Conservation (phyloP, 1,140 invertebrate genomes). For the Drosophila azteca region DNA sequence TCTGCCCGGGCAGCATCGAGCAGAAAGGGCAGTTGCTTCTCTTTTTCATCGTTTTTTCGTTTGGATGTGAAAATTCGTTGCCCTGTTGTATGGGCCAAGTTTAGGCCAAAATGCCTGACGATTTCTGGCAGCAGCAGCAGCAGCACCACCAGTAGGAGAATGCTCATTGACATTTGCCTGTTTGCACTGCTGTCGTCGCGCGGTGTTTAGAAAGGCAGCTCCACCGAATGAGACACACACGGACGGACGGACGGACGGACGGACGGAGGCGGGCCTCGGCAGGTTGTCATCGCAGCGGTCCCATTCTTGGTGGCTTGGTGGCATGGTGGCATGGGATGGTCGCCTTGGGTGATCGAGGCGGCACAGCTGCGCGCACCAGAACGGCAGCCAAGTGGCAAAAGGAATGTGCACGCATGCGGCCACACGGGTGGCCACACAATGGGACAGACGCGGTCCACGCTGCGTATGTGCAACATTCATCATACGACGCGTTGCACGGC, state of each 20-base stretch:
- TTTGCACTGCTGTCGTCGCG: no score
- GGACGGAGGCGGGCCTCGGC: neutral
- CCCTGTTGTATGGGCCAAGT: slow-evolving; percentile 46
- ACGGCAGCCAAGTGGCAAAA: slow-evolving; percentile 72
- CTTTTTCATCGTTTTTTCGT: slow-evolving; percentile 21
- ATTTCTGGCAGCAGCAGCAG: slow-evolving; percentile 37
- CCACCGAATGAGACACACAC: no score
- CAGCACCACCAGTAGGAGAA: slow-evolving; percentile 23
- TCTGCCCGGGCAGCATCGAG: slow-evolving; percentile 1
- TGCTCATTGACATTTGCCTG: slow-evolving; percentile 68
- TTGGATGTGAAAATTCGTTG: slow-evolving; percentile 8
- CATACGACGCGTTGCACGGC: slow-evolving; percentile 52
- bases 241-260: no score
- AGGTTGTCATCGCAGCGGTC: slow-evolving; percentile 33
- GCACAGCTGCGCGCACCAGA: slow-evolving; percentile 60
- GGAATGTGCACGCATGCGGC: slow-evolving; percentile 56
- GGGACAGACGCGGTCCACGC: slow-evolving; percentile 10
- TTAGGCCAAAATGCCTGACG: slow-evolving; percentile 53
- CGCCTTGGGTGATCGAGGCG: neutral
- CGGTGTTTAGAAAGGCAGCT: slow-evolving; percentile 43
- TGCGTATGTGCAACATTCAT: slow-evolving; percentile 67
- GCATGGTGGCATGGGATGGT: slow-evolving; percentile 26
- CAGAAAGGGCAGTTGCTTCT: slow-evolving; percentile 71
- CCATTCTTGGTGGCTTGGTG: slow-evolving; percentile 6
- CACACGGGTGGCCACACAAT: slow-evolving; percentile 1